Evolutionary conservation across 2,113 vertebrate genomes (phyloP), one percentile per base, ranked within the genome.

Genomic region (Dinomys branickii): DNA sequence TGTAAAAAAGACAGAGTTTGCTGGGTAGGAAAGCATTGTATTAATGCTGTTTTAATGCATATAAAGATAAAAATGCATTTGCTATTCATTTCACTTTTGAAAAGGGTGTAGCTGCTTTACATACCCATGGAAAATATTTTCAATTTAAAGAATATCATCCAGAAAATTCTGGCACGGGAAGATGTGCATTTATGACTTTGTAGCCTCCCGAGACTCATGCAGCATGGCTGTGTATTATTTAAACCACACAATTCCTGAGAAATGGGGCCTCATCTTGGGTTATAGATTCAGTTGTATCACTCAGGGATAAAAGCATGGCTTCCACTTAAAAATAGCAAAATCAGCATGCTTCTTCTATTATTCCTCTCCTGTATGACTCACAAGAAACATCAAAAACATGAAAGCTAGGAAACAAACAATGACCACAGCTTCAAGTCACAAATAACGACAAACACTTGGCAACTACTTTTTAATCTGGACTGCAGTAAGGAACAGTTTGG

Each of bases 71-170:
- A 91, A 87, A 69, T 69, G 58, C 38, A 91, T 73, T 91, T 81
- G 85, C 77, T 83, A 28, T 65, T 90, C 61, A 54, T 94, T 97
- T 92, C 16, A 41, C 47, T 85, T 94, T 87, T 58, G 90, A 11
- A 90, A 83, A 96, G 90, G 94, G 84, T 84, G 44, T 90, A 86
- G 20, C 58, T 33, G n/a, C 33, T 63, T 97, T 96, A 94, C 91
- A 84, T 97, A 83, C 54, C 47, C 71, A 26, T 44, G 94, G 82
- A 97, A 97, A 96, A n/a, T 88, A 96, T 96, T 96, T 83, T 85
- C 85, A 86, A 73, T 50, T 91, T 96, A 85, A 93, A 92, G 63
- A 96, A 16, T 88, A 83, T 95, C 73, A 52, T 89, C 94, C 87
- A 86, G 92, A 38, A 96, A 86, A 85, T 44, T 28, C 50, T 92